These are phyloP conservation scores for Polymixis lichenea DNA, from an alignment of 2,888 invertebrate genomes.

Conservation along the genomic window DNA sequence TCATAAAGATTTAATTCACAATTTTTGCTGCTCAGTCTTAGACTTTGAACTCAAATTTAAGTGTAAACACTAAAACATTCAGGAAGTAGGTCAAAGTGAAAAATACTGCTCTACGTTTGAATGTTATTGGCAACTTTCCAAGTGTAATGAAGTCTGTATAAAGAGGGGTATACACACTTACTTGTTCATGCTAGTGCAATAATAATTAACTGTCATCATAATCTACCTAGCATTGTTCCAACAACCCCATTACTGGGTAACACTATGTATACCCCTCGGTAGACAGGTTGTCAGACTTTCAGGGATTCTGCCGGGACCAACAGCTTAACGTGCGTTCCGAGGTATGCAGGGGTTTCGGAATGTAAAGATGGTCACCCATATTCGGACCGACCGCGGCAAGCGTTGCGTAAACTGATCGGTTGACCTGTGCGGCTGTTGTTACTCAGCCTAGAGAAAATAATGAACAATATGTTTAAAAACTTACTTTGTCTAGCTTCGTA, in stretches of 20 bases:
- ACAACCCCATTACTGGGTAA: too few relatives aligned
- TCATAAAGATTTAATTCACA: neutral
- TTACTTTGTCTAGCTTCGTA: neutral
- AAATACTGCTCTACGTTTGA: conserved; percentile 13
- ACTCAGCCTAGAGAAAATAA: neutral
- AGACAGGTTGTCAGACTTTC: too few relatives aligned
- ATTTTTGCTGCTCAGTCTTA: neutral
- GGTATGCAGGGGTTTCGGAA: too few relatives aligned
- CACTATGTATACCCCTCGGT: too few relatives aligned
- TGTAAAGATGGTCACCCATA: too few relatives aligned
- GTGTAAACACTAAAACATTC: neutral
- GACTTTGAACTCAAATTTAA: conserved; percentile 16
- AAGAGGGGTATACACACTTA: neutral
- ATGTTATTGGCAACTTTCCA: conserved; percentile 20
- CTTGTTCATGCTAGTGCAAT: neutral
- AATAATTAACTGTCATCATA: neutral
- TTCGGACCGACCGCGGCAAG: too few relatives aligned
- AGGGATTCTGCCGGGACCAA: too few relatives aligned
- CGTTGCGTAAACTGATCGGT: too few relatives aligned
- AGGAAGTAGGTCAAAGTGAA: conserved; percentile 3
- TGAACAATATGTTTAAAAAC: neutral
- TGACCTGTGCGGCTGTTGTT: too few relatives aligned
- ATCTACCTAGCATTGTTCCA: too few relatives aligned
- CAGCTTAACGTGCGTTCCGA: too few relatives aligned
- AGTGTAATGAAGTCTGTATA: conserved; percentile 9